These are phyloP conservation scores for Tokudaia tokunoshimensis DNA, from an alignment of 2,797 vertebrate genomes.

Conservation along the genomic window DNA sequence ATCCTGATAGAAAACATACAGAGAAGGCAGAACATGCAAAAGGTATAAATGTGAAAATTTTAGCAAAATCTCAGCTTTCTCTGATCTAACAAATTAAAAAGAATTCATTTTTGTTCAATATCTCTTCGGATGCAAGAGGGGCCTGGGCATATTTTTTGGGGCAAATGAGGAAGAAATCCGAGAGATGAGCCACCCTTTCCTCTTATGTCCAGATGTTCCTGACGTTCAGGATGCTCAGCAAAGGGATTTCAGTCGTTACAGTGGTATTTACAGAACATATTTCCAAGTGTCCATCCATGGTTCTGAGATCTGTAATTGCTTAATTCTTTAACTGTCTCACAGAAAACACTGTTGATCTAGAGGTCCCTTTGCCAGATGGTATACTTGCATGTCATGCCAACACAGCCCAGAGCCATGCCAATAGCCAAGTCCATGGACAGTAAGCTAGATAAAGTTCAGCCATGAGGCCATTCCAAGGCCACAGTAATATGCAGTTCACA, in stretches of 20 bases:
- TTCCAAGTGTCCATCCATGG: neutral
- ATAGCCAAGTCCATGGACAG: neutral
- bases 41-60: neutral
- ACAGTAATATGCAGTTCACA: neutral
- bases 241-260: neutral
- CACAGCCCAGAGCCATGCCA: neutral
- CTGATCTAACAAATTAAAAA: neutral
- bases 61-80: constrained; percentile 19
- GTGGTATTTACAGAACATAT: neutral
- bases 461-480: neutral
- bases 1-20: neutral
- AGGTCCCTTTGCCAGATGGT: constrained; percentile 14
- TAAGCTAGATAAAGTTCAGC: neutral
- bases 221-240: neutral
- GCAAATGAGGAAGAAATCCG: neutral
- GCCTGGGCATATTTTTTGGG: neutral
- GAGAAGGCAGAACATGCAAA: neutral
- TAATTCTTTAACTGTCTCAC: constrained; percentile 9
- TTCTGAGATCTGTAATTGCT: constrained; percentile 27
- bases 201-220: neutral
- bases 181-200: neutral
- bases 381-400: rapidly evolving
- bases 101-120: neutral
- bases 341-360: neutral
- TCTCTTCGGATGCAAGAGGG: neutral